These are phyloP conservation scores for Agrochola litura DNA, from an alignment of 2,888 invertebrate genomes.

Conservation along the genomic window DNA sequence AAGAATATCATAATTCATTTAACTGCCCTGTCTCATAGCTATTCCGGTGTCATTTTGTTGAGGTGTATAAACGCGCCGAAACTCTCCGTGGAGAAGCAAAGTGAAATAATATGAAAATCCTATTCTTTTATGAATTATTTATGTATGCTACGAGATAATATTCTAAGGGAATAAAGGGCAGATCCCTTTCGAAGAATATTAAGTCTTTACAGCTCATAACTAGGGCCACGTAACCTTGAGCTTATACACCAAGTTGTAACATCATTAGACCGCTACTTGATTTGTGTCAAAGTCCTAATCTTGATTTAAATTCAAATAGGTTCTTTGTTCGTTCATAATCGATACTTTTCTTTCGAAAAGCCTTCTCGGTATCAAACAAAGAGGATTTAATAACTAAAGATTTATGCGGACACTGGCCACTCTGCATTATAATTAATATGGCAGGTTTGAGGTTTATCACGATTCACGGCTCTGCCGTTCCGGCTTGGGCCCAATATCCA, in stretches of 20 bases:
- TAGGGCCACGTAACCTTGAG: conserved; percentile 42
- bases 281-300: conserved; percentile 30
- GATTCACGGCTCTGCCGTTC: conserved; percentile 54
- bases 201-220: conserved; percentile 58
- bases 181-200: conserved; percentile 62
- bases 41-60: conserved; percentile 64
- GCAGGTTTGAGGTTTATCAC: conserved; percentile 65
- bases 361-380: conserved; percentile 47
- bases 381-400: conserved; percentile 67
- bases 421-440: conserved; percentile 70
- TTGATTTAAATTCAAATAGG: conserved; percentile 11
- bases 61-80: conserved; percentile 66
- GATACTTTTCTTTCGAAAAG: conserved; percentile 16
- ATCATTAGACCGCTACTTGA: conserved; percentile 28
- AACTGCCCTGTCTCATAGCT: conserved; percentile 55
- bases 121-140: conserved; percentile 78
- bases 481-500: conserved; percentile 73
- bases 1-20: conserved; percentile 66
- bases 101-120: conserved; percentile 78
- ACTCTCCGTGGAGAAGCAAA: conserved; percentile 67
- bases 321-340: conserved; percentile 10
- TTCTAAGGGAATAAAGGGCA: conserved; percentile 66
- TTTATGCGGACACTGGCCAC: conserved; percentile 69
- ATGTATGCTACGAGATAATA: conserved; percentile 67
- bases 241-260: conserved; percentile 44